phyloP scores from a whole-genome alignment of 2,888 invertebrate species.

The Mimumesa dahlbomi region DNA sequence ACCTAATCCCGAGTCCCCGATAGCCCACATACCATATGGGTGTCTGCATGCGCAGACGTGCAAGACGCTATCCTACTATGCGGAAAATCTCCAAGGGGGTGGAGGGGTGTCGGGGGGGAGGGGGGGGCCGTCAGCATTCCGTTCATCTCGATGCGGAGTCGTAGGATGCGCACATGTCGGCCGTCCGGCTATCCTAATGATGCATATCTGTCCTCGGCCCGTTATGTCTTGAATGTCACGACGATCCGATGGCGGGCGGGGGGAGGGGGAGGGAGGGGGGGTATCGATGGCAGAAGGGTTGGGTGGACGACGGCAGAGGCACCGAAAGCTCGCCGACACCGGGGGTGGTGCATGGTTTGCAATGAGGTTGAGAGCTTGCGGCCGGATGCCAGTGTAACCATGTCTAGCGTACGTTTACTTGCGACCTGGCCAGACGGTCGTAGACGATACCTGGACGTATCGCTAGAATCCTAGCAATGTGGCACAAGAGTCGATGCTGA shows the following conservation, averaged over 20 bases:
- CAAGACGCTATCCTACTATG: too few relatives aligned
- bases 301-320: slow-evolving; percentile 44
- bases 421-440: slow-evolving; percentile 64
- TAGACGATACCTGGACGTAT: slow-evolving; percentile 66
- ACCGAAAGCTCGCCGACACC: slow-evolving; percentile 59
- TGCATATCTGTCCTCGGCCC: slow-evolving; percentile 78
- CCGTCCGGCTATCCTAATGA: slow-evolving; percentile 72
- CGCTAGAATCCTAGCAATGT: slow-evolving; percentile 73
- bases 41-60: too few relatives aligned
- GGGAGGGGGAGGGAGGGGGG: slow-evolving; percentile 48
- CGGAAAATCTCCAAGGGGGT: too few relatives aligned
- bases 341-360: slow-evolving; percentile 60
- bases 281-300: slow-evolving; percentile 9
- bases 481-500: slow-evolving; percentile 66
- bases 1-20: too few relatives aligned
- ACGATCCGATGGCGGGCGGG: slow-evolving; percentile 53
- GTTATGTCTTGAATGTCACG: slow-evolving; percentile 78
- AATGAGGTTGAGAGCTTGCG: slow-evolving; percentile 79
- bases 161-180: slow-evolving; percentile 59
- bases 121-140: slow-evolving; percentile 72
- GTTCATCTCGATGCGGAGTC: slow-evolving; percentile 56
- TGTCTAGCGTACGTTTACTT: slow-evolving; percentile 72
- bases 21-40: too few relatives aligned
- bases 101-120: too few relatives aligned
- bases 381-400: slow-evolving; percentile 76